Percentiles rank a stretch among this genome's conserved stretches.
Evolutionary conservation across 2,113 vertebrate species (phyloP).

Genomic region (Leuciscus idus): DNA sequence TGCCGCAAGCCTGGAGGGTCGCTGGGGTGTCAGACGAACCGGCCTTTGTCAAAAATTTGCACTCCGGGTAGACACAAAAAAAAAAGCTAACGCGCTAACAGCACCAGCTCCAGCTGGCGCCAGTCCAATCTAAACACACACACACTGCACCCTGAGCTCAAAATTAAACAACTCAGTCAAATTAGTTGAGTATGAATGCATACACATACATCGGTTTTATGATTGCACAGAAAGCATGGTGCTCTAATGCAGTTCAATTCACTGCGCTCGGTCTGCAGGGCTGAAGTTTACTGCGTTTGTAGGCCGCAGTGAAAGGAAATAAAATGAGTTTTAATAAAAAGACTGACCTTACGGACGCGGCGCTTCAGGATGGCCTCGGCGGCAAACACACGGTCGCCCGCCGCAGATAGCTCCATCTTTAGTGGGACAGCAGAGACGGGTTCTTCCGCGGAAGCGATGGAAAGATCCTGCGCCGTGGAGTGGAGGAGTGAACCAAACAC

Average conservation of each 20-base stretch:
- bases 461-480: constrained; percentile 41
- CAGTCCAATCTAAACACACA: neutral
- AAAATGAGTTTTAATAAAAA: neutral
- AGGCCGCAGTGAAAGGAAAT: constrained; percentile 45
- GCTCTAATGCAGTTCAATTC: constrained; percentile 17
- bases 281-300: constrained; percentile 50
- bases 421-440: constrained; percentile 34
- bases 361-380: constrained; percentile 94
- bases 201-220: neutral
- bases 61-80: constrained; percentile 56
- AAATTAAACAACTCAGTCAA: neutral
- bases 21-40: constrained; percentile 26
- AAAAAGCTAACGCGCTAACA: constrained; percentile 53
- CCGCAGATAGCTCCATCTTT: constrained; percentile 93
- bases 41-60: constrained; percentile 60
- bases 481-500: constrained; percentile 24
- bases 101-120: constrained; percentile 16
- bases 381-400: constrained; percentile 93
- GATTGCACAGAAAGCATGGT: neutral
- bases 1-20: neutral
- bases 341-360: constrained; percentile 90
- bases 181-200: too few relatives aligned
- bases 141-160: too few relatives aligned
- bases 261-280: neutral
- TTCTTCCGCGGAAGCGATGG: constrained; percentile 29